phyloP scores from a whole-genome alignment of 92 coral and sea anemone genomes.

The Phenganax subtilis region DNA sequence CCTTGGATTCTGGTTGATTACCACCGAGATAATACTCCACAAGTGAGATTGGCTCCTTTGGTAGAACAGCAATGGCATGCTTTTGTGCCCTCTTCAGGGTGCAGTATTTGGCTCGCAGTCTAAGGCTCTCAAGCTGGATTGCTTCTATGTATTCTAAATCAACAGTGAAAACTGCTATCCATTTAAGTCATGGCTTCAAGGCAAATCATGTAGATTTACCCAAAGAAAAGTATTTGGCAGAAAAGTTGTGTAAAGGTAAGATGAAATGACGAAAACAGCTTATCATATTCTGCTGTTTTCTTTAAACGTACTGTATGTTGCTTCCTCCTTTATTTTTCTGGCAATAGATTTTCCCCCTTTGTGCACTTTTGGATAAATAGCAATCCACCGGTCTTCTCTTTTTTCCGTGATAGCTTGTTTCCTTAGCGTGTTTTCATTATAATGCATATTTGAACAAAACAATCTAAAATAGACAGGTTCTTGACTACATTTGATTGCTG shows the following conservation, averaged over 20 bases:
- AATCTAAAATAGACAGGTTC: background rate
- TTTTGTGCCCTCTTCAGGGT: background rate
- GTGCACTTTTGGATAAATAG: slow-evolving; percentile 15
- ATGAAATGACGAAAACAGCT: no score
- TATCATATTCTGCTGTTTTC: no score
- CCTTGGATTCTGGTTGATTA: background rate
- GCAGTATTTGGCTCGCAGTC: background rate
- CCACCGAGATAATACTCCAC: background rate
- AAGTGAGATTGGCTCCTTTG: background rate
- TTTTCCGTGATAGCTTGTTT: slow-evolving; percentile 12
- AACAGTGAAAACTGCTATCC: no score
- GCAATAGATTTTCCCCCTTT: slow-evolving; percentile 40
- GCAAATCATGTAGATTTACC: no score
- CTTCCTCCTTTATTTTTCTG: slow-evolving; percentile 25
- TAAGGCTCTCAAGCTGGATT: background rate
- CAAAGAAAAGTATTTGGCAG: background rate
- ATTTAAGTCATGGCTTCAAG: no score
- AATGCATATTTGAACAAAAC: background rate
- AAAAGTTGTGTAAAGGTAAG: background rate
- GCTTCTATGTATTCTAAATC: background rate
- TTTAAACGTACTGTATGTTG: slow-evolving; percentile 22
- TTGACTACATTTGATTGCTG: background rate
- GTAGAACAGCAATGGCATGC: background rate
- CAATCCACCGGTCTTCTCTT: background rate
- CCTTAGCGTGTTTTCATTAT: background rate